Evolutionary conservation across 1,140 invertebrate species (phyloP).

Genomic region (Ladona fulva): DNA sequence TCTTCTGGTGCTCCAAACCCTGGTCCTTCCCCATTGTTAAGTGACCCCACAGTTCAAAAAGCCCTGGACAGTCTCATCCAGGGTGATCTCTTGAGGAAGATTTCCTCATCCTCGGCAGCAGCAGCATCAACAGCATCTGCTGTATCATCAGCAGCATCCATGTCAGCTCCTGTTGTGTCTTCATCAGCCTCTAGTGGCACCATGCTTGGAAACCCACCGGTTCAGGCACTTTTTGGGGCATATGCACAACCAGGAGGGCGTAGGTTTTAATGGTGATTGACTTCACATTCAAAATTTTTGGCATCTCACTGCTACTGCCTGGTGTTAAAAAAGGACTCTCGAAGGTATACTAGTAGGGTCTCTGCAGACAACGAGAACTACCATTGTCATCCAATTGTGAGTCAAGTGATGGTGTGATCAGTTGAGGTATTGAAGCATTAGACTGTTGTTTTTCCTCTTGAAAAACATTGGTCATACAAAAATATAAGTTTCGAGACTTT

Average conservation of each 20-base stretch:
- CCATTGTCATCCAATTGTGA: background rate
- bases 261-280: background rate
- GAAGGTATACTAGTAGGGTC: background rate
- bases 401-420: background rate
- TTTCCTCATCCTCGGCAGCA: constrained; percentile 23
- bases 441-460: background rate
- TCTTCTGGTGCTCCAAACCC: constrained; percentile 26
- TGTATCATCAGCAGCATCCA: background rate
- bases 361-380: background rate
- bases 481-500: too few relatives aligned
- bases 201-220: background rate
- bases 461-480: background rate
- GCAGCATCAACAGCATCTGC: background rate
- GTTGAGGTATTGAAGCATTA: background rate
- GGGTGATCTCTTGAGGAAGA: constrained; percentile 49
- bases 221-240: background rate
- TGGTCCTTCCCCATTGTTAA: constrained; percentile 47
- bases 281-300: background rate
- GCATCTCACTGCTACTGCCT: background rate
- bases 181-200: background rate
- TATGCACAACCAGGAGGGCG: background rate
- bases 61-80: constrained; percentile 64
- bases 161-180: background rate
- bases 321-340: background rate
- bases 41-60: constrained; percentile 63